Evolutionary conservation across 2,113 vertebrate species (phyloP).

Genomic region (Tauraco erythrolophus): DNA sequence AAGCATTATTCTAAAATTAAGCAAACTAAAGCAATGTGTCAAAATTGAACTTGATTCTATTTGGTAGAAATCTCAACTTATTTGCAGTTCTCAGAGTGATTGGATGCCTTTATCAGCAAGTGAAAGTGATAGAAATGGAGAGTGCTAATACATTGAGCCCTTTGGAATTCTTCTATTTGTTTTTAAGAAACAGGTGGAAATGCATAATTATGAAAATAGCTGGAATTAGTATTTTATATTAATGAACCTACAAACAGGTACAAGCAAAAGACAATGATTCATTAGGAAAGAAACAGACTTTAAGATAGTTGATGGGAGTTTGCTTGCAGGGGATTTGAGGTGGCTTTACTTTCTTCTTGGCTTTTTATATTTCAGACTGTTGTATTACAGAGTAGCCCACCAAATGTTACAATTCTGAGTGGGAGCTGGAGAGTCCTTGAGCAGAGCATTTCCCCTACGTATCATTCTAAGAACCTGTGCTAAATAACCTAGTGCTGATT

Average conservation of each 20-base stretch:
- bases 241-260: not conserved
- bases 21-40: not conserved
- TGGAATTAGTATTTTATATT: not conserved
- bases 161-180: not conserved
- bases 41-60: not conserved
- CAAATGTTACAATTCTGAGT: not conserved
- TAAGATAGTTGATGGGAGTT: not conserved
- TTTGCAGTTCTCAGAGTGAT: not conserved
- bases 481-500: constrained; percentile 25
- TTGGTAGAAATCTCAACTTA: not conserved
- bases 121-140: not conserved
- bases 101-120: not conserved
- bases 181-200: not conserved
- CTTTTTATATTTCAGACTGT: not conserved
- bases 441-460: not conserved
- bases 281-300: not conserved
- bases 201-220: not conserved
- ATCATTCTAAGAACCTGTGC: not conserved
- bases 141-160: not conserved
- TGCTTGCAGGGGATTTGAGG: not conserved
- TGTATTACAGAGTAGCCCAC: not conserved
- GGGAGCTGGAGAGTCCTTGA: not conserved
- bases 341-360: not conserved
- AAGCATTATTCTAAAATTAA: not conserved
- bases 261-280: not conserved